Evolutionary conservation across 2,797 vertebrate species (phyloP).

Genomic region (Rhadinocentrus ornatus): DNA sequence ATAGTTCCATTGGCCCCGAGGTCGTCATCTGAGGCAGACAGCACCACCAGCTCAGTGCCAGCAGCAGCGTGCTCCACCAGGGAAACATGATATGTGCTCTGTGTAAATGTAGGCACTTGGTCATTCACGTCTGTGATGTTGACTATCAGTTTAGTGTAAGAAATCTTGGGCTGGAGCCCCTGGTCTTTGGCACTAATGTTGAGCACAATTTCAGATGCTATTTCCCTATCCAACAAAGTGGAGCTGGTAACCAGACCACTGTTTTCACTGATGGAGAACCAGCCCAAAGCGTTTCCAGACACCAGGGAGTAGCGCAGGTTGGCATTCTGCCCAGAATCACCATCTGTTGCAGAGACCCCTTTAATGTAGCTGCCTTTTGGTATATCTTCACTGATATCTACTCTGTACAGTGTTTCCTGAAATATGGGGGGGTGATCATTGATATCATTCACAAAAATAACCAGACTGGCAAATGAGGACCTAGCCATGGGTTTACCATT

Average conservation of each 20-base stretch:
- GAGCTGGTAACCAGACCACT: conserved; percentile 94
- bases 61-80: conserved; percentile 88
- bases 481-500: conserved; percentile 85
- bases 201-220: conserved; percentile 89
- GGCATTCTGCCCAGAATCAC: conserved; percentile 96
- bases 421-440: conserved; percentile 97
- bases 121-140: conserved; percentile 95
- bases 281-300: conserved; percentile 94
- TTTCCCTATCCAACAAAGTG: conserved; percentile 89
- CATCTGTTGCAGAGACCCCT: conserved; percentile 95
- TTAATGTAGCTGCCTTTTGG: conserved; percentile 95
- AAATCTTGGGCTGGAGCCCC: conserved; percentile 94
- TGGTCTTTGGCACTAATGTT: conserved; percentile 98
- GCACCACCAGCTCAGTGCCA: conserved; percentile 88
- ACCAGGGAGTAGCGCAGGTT: conserved; percentile 96
- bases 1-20: conserved; percentile 94
- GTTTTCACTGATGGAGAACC: conserved; percentile 96
- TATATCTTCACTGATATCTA: conserved; percentile 93
- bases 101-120: conserved; percentile 89
- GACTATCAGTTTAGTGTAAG: conserved; percentile 93
- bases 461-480: conserved; percentile 94
- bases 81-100: conserved; percentile 85
- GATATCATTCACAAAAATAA: conserved; percentile 98
- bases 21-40: conserved; percentile 91
- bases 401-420: conserved; percentile 89